Base-by-base conservation (phyloP, 2,888 invertebrate species). In the Amphipoea lucens region DNA sequence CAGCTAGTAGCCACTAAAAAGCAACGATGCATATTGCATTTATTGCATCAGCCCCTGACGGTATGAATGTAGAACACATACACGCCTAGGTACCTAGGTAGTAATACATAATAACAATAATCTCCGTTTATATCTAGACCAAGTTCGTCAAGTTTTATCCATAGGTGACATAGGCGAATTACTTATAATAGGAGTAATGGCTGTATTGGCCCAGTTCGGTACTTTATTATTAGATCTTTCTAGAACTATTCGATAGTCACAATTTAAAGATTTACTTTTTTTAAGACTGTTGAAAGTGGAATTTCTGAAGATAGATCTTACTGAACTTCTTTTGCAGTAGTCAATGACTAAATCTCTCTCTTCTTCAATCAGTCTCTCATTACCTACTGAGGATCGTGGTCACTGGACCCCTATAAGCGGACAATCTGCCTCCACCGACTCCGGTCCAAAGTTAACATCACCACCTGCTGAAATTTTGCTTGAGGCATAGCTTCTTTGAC, bases 71-170 rank as follows among this genome's bases (percentile, higher is more conserved):
- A 14, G 20, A 40, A 63, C 76, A 79, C 29, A 80, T 65, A n/a
- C 57, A n/a, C 57, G 14, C 36, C 65, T 68, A 74, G 62, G 5
- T 67, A n/a, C n/a, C n/a, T n/a, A 70, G 17, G 11, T 65, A 63
- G 63, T 57, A 40, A 42, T 63, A 69, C 60, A 69, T 82, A 79
- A 77, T 81, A 81, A 87, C 81, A 88, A 89, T 85, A 87, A 89
- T 88, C 87, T 90, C 88, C 83, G 85, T 74, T 81, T 81, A 74
- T 79, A 94, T 88, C 88, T 94, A 84, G 94, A 91, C 78, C 94
- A 94, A 94, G 94, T 91, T 91, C 93, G 90, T 85, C 91, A 54
- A 88, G 89, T 91, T 86, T 76, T 73, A 75, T 79, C 72, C 78
- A 48, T 77, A 81, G 20, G 71, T 80, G 78, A 68, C 84, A 68